These are phyloP conservation scores for Sphecodes monilicornis DNA, from an alignment of 2,888 invertebrate genomes.

Conservation along the genomic window DNA sequence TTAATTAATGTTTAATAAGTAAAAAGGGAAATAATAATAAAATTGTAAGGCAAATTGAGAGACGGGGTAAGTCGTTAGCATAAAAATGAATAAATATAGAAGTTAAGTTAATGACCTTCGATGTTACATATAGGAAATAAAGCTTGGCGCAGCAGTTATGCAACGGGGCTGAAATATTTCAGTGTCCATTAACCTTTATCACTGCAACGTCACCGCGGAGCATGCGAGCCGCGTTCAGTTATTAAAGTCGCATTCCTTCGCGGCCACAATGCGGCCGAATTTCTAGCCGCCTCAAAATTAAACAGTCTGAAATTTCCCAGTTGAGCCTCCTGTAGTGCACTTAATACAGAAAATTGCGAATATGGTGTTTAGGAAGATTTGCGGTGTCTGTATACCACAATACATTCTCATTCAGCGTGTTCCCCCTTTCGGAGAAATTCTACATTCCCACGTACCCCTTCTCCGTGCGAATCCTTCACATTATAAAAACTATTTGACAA, in stretches of 20 bases:
- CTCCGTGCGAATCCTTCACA: neutral
- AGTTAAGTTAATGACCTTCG: neutral
- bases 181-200: constrained; percentile 55
- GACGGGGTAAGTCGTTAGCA: neutral
- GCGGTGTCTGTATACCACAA: neutral
- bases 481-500: neutral
- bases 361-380: neutral
- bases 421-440: neutral
- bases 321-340: neutral
- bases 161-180: constrained; percentile 50
- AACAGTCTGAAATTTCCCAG: constrained; percentile 12
- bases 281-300: constrained; percentile 44
- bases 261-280: constrained; percentile 47
- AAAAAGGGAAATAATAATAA: no score
- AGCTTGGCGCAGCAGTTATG: constrained; percentile 24
- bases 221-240: constrained; percentile 27
- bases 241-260: constrained; percentile 50
- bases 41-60: no score
- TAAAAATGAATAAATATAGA: neutral
- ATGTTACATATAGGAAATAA: neutral
- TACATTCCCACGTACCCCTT: neutral
- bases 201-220: constrained; percentile 29
- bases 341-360: neutral
- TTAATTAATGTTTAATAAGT: no score
- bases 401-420: neutral